Conservation (phyloP, 2,113 vertebrate genomes). For the Gorsachius goisagi region DNA sequence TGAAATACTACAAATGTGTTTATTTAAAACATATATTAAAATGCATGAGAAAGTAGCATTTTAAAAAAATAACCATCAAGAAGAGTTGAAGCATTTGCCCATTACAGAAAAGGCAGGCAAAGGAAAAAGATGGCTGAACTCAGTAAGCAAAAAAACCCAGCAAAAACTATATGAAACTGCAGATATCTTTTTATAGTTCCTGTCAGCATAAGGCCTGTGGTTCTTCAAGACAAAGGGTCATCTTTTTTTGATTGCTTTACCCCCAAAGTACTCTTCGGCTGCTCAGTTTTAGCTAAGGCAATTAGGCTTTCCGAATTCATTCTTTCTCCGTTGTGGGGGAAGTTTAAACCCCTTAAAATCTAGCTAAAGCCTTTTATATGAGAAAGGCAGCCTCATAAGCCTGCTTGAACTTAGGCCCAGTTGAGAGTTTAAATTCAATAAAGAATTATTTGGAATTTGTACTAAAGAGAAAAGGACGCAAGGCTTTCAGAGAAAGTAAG, state of each 20-base stretch:
- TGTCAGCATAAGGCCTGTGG: background rate
- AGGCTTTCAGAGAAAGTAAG: background rate
- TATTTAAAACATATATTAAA: background rate
- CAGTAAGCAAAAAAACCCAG: background rate
- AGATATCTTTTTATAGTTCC: background rate
- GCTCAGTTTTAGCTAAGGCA: background rate
- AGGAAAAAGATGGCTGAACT: background rate
- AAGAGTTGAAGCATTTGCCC: background rate
- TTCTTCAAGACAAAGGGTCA: background rate
- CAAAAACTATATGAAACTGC: background rate
- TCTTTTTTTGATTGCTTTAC: background rate
- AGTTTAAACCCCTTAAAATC: background rate
- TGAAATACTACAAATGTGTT: background rate
- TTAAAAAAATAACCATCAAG: background rate
- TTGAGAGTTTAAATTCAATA: background rate
- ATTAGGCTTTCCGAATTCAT: background rate
- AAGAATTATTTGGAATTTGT: background rate
- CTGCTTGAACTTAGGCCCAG: background rate
- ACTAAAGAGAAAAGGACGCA: background rate
- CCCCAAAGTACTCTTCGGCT: background rate
- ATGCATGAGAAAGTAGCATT: background rate
- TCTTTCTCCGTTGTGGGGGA: background rate
- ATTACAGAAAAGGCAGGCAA: background rate
- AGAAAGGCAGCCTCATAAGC: background rate
- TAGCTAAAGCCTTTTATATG: background rate